Evolutionary conservation across 2,888 invertebrate species (phyloP), one percentile per base, ranked within the genome.

Genomic region (Vanessa cardui): DNA sequence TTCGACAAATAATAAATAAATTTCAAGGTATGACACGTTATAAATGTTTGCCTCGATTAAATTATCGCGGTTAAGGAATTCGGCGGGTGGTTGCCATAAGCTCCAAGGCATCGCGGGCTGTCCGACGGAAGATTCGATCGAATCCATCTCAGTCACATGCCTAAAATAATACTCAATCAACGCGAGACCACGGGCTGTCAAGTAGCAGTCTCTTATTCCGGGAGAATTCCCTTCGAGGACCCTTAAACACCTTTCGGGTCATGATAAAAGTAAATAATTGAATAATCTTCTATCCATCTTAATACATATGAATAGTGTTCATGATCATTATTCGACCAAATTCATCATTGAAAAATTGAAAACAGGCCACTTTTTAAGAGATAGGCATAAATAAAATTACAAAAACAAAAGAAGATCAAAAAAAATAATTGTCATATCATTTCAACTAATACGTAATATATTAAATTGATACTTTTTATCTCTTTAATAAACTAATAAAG

Each of bases 121-220:
- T 92, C 90, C 74, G 77, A 84, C 84, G 82, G 83, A 77, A 86
- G 87, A 89, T 87, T 82, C 82, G 82, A 89, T 87, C 86, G 80
- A 87, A 92, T 92, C 91, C 83, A 92, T 92, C 91, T 90, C 87
- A 87, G 90, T 92, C 91, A 87, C 83, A 88, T 84, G 81, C 87
- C 83, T 85, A 85, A 90, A 89, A 89, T 88, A 87, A 90, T 87
- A 82, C 83, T 83, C 80, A 83, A 83, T 88, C 86, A 84, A 69
- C 70, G 62, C 82, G 79, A 83, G 79, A 74, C 77, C 78, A 77
- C 80, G 77, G 78, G 74, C 77, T 79, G 81, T 78, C 81, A 78
- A 76, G 77, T 77, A 78, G 77, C 76, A 79, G 80, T 78, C 79
- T 82, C 80, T 79, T 83, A 84, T 83, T 80, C 79, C 85, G 83